Conservation (phyloP, 2,797 vertebrate species). For the Arremon aurantiirostris region DNA sequence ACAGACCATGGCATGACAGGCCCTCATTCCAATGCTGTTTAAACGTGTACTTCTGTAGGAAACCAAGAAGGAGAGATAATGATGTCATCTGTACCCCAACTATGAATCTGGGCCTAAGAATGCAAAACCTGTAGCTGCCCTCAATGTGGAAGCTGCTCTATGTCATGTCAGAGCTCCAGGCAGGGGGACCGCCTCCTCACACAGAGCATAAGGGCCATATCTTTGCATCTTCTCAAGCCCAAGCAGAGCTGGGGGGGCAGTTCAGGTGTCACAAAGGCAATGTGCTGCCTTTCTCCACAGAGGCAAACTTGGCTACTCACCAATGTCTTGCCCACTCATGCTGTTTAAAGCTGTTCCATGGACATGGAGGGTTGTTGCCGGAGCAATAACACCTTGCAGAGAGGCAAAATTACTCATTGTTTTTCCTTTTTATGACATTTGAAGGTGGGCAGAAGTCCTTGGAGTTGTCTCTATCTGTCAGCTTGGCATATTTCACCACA, state of each 20-base stretch:
- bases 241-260: accelerated
- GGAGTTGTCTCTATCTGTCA: not conserved
- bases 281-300: not conserved
- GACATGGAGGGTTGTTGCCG: not conserved
- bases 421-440: not conserved
- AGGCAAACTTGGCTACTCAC: too few relatives aligned
- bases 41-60: not conserved
- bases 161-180: not conserved
- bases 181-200: accelerated
- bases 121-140: not conserved
- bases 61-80: not conserved
- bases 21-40: not conserved
- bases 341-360: not conserved
- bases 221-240: not conserved
- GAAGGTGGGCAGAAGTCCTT: not conserved
- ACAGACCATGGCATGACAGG: not conserved
- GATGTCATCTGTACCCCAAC: not conserved
- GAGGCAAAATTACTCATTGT: not conserved
- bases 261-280: not conserved
- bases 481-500: not conserved
- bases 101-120: accelerated
- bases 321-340: accelerated
- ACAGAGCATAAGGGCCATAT: accelerated
- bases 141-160: not conserved
- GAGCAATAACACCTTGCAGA: not conserved